phyloP scores from a whole-genome alignment of 2,113 vertebrate genomes.

The Pelvicachromis taeniatus region DNA sequence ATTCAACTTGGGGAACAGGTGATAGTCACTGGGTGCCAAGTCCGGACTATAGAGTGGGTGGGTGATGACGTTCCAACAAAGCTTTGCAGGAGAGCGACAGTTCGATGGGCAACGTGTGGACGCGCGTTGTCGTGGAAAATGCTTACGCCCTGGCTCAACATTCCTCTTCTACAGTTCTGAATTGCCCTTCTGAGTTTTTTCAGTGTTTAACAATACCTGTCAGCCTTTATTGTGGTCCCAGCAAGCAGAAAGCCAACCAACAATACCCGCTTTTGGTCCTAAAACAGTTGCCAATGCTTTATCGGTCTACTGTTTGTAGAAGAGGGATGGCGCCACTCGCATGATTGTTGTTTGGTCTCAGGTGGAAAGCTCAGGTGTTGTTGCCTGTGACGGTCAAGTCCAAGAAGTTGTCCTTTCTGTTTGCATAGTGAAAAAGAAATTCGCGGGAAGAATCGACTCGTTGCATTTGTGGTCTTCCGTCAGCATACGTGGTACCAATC shows the following conservation, averaged over 20 bases:
- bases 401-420: too few species aligned
- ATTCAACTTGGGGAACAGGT: neutral
- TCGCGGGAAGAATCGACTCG: too few species aligned
- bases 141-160: neutral
- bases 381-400: too few species aligned
- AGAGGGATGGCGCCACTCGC: too few species aligned
- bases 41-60: rapidly evolving
- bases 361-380: too few species aligned
- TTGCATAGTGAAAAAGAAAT: too few species aligned
- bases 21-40: neutral
- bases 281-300: too few species aligned
- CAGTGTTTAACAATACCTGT: neutral
- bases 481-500: too few species aligned
- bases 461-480: too few species aligned
- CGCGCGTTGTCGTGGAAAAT: neutral
- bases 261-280: neutral
- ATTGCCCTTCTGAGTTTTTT: neutral
- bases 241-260: neutral
- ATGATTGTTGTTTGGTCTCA: too few species aligned
- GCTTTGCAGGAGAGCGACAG: neutral
- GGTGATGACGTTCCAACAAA: neutral
- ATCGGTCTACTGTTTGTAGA: too few species aligned
- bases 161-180: neutral
- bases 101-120: neutral
- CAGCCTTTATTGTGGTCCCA: neutral